A percentile compares a stretch with the other conserved stretches of the same genome.
Conservation (phyloP, 2,797 vertebrate genomes). For the Valencia hispanica region DNA sequence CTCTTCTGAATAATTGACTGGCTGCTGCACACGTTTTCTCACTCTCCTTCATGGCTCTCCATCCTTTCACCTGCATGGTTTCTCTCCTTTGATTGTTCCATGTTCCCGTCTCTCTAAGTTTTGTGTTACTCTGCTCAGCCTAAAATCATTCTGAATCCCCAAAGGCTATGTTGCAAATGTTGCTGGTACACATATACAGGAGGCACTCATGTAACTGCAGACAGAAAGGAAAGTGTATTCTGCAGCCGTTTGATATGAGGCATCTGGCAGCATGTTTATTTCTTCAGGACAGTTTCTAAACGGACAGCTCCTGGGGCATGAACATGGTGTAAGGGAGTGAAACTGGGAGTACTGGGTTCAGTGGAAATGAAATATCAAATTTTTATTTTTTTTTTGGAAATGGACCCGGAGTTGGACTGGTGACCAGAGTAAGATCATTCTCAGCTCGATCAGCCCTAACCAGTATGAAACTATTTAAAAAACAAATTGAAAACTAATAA, state of each 20-base stretch:
- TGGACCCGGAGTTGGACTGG: constrained; percentile 9
- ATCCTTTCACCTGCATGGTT: constrained; percentile 39
- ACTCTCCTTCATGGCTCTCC: constrained; percentile 20
- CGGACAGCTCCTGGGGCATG: constrained; percentile 39
- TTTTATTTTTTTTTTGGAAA: not conserved
- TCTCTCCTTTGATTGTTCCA: constrained; percentile 25
- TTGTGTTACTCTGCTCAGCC: constrained; percentile 11
- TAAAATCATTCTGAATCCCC: constrained; percentile 22
- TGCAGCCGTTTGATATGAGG: constrained; percentile 28
- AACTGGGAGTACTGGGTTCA: constrained; percentile 19
- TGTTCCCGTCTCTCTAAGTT: constrained; percentile 8
- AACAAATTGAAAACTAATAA: not conserved
- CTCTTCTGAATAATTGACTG: constrained; percentile 72
- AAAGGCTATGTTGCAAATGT: constrained; percentile 40
- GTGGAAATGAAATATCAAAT: constrained; percentile 9
- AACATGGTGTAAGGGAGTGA: constrained; percentile 15
- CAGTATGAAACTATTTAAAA: not conserved
- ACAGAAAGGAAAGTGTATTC: constrained; percentile 30
- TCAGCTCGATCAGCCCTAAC: constrained; percentile 23
- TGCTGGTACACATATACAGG: constrained; percentile 29
- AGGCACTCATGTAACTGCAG: constrained; percentile 41
- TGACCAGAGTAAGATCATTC: constrained; percentile 34
- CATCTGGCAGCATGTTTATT: constrained; percentile 37
- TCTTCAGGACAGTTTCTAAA: constrained; percentile 38
- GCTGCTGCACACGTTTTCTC: constrained; percentile 20